These are phyloP conservation scores for Sus cebifrons DNA, from an alignment of 2,797 vertebrate genomes.

Conservation along the genomic window DNA sequence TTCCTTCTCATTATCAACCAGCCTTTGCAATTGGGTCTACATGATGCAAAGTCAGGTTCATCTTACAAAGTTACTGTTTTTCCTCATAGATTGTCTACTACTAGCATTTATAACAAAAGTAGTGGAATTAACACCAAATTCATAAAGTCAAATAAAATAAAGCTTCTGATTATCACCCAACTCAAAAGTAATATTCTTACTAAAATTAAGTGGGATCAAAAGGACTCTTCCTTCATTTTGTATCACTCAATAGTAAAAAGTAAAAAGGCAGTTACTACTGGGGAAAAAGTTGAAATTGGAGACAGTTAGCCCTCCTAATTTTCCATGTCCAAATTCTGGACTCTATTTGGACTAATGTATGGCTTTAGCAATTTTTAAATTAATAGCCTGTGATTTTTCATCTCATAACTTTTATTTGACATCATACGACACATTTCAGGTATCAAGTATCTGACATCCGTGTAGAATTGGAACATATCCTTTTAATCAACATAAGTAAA, in stretches of 20 bases:
- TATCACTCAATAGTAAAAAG: constrained; percentile 21
- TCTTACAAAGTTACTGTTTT: background rate
- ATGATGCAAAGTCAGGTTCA: background rate
- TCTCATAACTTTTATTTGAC: constrained; percentile 15
- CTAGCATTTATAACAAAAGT: background rate
- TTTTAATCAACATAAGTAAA: background rate
- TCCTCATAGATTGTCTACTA: background rate
- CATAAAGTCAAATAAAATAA: constrained; percentile 11
- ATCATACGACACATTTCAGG: background rate
- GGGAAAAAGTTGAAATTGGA: background rate
- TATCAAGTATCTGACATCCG: background rate
- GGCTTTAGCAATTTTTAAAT: background rate
- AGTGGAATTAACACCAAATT: background rate
- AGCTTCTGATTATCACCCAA: background rate
- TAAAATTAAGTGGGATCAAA: background rate
- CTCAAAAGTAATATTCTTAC: background rate
- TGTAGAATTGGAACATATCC: background rate
- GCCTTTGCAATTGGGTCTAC: background rate
- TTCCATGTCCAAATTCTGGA: background rate
- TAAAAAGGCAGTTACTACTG: background rate
- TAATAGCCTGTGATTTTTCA: background rate
- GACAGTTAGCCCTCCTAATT: background rate
- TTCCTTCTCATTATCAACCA: background rate
- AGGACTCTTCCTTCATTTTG: background rate
- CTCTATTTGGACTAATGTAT: background rate